Evolutionary conservation across 2,888 invertebrate species (phyloP).

Genomic region (Drosophila mayaguana): DNA sequence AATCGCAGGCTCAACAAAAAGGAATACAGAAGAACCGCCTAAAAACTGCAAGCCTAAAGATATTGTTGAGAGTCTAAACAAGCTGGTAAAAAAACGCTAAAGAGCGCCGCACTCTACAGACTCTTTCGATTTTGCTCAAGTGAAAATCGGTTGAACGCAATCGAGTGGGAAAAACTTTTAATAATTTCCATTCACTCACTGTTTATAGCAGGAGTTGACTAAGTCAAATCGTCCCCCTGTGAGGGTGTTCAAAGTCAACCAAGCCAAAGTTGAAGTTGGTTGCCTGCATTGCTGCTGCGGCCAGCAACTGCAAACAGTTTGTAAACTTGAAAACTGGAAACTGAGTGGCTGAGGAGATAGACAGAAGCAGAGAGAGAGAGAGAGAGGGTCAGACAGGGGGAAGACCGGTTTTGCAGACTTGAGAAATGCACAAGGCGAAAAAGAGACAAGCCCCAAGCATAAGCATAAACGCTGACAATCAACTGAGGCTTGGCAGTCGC

Average conservation of each 20-base stretch:
- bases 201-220: not conserved
- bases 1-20: constrained; percentile 26
- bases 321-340: constrained; percentile 80
- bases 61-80: constrained; percentile 71
- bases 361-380: not conserved
- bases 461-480: constrained; percentile 76
- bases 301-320: constrained; percentile 54
- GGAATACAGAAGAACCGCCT: constrained; percentile 15
- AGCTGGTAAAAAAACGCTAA: constrained; percentile 32
- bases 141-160: not conserved
- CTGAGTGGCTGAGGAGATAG: constrained; percentile 29
- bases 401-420: constrained; percentile 68
- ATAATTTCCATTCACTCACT: not conserved
- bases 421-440: constrained; percentile 69
- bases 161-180: not conserved
- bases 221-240: not conserved
- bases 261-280: constrained; percentile 43
- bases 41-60: constrained; percentile 58
- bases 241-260: constrained; percentile 38
- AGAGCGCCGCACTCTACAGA: not conserved
- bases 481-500: constrained; percentile 71
- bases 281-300: constrained; percentile 62
- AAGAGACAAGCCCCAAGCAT: constrained; percentile 46
- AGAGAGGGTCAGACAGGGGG: constrained; percentile 3
- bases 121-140: not conserved